These are phyloP conservation scores for Myrmecophaga tridactyla DNA, from an alignment of 2,113 vertebrate genomes.

Conservation along the genomic window DNA sequence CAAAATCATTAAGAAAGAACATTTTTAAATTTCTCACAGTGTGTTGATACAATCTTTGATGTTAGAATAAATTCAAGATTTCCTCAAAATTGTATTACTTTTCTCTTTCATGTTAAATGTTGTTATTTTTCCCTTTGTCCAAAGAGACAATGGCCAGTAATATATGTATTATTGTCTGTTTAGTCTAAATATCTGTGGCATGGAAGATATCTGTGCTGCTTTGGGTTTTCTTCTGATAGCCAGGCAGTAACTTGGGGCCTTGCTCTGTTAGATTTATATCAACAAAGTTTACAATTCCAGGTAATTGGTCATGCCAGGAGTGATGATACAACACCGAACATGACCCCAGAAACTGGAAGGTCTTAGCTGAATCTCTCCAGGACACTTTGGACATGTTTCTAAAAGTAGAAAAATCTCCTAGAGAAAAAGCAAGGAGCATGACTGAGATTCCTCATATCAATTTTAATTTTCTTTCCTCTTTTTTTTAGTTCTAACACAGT, in stretches of 20 bases:
- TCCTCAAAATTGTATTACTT: background rate
- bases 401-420: background rate
- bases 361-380: background rate
- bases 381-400: background rate
- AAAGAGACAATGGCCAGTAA: background rate
- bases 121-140: background rate
- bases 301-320: background rate
- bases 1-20: background rate
- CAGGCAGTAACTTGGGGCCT: background rate
- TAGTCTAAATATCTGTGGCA: background rate
- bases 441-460: background rate
- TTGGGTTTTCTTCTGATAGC: background rate
- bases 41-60: background rate
- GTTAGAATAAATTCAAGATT: background rate
- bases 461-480: constrained; percentile 38
- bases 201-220: background rate
- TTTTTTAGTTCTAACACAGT: background rate
- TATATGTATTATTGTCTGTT: background rate
- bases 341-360: background rate
- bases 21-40: background rate
- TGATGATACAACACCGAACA: background rate
- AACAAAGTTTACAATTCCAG: background rate
- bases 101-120: background rate
- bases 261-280: background rate
- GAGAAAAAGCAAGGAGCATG: background rate